Conservation (phyloP, 2,113 vertebrate genomes). For the Helogale parvula region DNA sequence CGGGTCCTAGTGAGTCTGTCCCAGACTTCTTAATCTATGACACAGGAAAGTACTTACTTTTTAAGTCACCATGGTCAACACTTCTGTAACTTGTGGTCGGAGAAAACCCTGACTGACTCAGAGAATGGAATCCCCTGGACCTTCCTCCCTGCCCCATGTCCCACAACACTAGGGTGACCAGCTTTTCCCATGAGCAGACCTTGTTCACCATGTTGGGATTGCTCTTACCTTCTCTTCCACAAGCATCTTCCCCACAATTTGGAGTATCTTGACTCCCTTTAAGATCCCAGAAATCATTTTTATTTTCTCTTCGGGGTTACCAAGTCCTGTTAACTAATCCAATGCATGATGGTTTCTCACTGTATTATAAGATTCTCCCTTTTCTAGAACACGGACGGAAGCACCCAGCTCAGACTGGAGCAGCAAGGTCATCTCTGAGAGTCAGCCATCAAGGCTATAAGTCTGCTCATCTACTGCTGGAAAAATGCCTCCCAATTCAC, state of each 20-base stretch:
- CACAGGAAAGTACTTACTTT: too few relatives aligned
- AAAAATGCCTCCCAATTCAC: background rate
- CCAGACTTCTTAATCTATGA: too few relatives aligned
- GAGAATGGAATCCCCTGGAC: background rate
- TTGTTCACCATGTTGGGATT: background rate
- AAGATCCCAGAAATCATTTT: background rate
- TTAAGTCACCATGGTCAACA: too few relatives aligned
- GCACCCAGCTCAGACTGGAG: background rate
- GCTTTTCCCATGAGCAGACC: background rate
- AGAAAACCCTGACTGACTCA: background rate
- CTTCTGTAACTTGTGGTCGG: fast-evolving
- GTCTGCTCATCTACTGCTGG: background rate
- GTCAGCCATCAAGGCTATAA: fast-evolving
- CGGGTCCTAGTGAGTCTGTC: background rate
- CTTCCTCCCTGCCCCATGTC: background rate
- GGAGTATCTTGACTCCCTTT: background rate
- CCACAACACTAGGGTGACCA: background rate
- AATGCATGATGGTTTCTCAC: background rate
- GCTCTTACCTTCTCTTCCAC: background rate
- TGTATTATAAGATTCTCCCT: too few relatives aligned
- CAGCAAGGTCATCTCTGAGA: background rate
- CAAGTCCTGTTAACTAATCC: background rate
- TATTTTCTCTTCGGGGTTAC: background rate
- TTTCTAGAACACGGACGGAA: background rate
- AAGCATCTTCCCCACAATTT: too few relatives aligned